These are phyloP conservation scores for Drosophila nannoptera DNA, from an alignment of 1,140 invertebrate genomes.

Conservation along the genomic window DNA sequence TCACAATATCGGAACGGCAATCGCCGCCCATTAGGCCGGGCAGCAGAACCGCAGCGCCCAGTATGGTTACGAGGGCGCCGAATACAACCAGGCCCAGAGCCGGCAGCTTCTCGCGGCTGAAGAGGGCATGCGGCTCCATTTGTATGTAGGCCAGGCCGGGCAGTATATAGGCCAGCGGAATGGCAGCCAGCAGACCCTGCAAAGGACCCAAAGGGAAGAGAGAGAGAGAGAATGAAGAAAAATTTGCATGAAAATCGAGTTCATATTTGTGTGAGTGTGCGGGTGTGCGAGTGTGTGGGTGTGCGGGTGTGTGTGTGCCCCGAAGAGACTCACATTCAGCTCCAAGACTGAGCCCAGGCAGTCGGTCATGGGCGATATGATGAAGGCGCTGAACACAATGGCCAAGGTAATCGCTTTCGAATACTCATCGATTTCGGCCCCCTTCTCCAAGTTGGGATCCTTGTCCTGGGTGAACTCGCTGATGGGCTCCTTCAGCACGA, in stretches of 20 bases:
- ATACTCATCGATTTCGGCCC: slow-evolving; percentile 80
- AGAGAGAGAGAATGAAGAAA: slow-evolving; percentile 5
- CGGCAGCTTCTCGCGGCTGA: slow-evolving; percentile 86
- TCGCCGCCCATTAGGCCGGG: slow-evolving; percentile 72
- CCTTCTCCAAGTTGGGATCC: slow-evolving; percentile 80
- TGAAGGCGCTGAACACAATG: slow-evolving; percentile 85
- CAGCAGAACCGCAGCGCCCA: slow-evolving; percentile 80
- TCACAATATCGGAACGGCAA: slow-evolving; percentile 75
- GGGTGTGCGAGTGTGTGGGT: slow-evolving; percentile 3
- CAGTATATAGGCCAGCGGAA: slow-evolving; percentile 91
- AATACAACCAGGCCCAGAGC: slow-evolving; percentile 86
- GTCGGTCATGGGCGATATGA: slow-evolving; percentile 91
- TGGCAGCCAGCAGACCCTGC: slow-evolving; percentile 90
- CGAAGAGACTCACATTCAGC: slow-evolving; percentile 85
- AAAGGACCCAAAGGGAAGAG: slow-evolving; percentile 16
- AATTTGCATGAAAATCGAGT: slow-evolving; percentile 9
- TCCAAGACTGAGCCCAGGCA: slow-evolving; percentile 92
- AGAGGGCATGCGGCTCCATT: slow-evolving; percentile 85
- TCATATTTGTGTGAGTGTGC: slow-evolving; percentile 9
- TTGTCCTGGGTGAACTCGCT: slow-evolving; percentile 74
- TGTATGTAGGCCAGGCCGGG: slow-evolving; percentile 90
- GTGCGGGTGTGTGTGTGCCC: slow-evolving; percentile 7
- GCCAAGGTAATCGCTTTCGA: slow-evolving; percentile 84
- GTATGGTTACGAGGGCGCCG: slow-evolving; percentile 85
- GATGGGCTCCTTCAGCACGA: slow-evolving; percentile 74